These are phyloP conservation scores for Meteorus cinctellus DNA, from an alignment of 2,888 invertebrate genomes.

Conservation along the genomic window DNA sequence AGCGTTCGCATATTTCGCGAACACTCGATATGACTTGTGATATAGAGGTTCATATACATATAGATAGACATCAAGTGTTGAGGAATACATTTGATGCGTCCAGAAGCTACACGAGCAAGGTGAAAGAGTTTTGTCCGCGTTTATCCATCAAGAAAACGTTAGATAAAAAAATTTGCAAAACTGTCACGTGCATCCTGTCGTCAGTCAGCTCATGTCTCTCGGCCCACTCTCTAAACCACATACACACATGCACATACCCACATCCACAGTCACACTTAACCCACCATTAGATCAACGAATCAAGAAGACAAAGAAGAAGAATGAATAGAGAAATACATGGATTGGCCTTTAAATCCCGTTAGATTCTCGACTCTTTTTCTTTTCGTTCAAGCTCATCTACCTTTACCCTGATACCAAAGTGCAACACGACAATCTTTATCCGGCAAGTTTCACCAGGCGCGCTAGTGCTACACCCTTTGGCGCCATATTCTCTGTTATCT, in stretches of 20 bases:
- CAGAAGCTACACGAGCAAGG: background rate
- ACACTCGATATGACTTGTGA: background rate
- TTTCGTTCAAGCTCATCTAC: slow-evolving; percentile 6
- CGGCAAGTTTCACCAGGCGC: background rate
- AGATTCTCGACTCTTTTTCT: slow-evolving; percentile 42
- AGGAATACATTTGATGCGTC: slow-evolving; percentile 5
- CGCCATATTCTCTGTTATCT: background rate
- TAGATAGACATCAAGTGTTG: background rate
- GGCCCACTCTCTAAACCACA: slow-evolving; percentile 53
- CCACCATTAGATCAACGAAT: slow-evolving; percentile 52
- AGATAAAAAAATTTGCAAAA: slow-evolving; percentile 63
- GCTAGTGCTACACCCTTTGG: background rate
- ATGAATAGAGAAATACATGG: slow-evolving; percentile 39
- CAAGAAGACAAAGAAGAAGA: slow-evolving; percentile 37
- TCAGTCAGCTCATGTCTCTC: slow-evolving; percentile 43
- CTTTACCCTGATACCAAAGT: background rate
- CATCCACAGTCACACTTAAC: slow-evolving; percentile 10
- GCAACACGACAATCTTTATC: background rate
- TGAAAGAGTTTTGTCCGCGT: slow-evolving; percentile 1
- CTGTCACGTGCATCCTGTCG: slow-evolving; percentile 69
- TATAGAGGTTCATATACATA: background rate
- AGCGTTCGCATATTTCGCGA: no score
- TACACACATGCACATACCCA: slow-evolving; percentile 49
- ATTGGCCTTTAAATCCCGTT: slow-evolving; percentile 68
- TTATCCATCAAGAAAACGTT: slow-evolving; percentile 39